These are phyloP conservation scores for Leptura quadrifasciata DNA, from an alignment of 2,888 invertebrate genomes.

Conservation along the genomic window DNA sequence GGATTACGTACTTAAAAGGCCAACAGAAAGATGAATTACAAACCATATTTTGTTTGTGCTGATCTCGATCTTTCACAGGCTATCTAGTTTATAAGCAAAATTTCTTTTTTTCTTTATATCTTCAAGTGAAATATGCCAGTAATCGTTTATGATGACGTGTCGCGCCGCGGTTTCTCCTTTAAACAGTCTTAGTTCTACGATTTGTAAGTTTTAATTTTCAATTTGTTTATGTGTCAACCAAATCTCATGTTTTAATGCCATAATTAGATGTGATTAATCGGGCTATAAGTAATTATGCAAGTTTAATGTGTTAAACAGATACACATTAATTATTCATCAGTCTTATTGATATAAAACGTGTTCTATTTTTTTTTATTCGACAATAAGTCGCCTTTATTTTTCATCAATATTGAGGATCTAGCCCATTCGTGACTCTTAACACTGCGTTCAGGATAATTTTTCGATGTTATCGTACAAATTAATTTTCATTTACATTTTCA, in stretches of 20 bases:
- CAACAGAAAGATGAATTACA: not conserved
- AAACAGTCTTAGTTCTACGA: not conserved
- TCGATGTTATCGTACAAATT: too few species aligned
- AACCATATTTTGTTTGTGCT: constrained; percentile 7
- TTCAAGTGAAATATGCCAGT: not conserved
- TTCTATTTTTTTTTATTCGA: too few species aligned
- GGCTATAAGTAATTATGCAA: not conserved
- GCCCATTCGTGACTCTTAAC: too few species aligned
- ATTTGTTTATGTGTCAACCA: not conserved
- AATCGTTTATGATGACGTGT: too few species aligned
- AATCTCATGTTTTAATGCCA: not conserved
- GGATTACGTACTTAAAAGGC: constrained; percentile 2
- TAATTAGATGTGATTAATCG: not conserved
- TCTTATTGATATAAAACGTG: not conserved
- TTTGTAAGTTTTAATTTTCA: not conserved
- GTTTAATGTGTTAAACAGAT: not conserved
- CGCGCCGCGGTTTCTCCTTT: too few species aligned
- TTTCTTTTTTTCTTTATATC: not conserved
- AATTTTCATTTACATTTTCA: too few species aligned
- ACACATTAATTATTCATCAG: not conserved
- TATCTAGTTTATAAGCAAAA: not conserved
- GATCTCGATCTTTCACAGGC: not conserved
- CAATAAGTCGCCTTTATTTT: too few species aligned
- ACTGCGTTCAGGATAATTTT: too few species aligned
- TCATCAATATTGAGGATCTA: too few species aligned